Evolutionary conservation across 2,113 vertebrate species (phyloP).

Genomic region (Hipposideros armiger): DNA sequence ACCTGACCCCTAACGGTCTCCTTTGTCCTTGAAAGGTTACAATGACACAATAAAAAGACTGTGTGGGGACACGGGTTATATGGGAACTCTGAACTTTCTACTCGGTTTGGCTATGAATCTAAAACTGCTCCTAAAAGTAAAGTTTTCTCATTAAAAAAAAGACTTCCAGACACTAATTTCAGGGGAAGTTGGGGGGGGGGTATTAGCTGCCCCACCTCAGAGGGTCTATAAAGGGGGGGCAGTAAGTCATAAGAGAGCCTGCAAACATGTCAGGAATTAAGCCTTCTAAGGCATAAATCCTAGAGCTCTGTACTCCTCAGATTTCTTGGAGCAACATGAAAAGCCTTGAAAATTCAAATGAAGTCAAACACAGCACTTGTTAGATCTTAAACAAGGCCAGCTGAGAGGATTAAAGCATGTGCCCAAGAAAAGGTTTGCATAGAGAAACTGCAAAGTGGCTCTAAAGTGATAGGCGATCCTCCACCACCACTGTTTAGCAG

Average conservation of each 20-base stretch:
- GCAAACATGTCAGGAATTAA: neutral
- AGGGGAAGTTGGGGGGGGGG: neutral
- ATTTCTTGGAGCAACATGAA: slow-evolving; percentile 55
- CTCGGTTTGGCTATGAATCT: neutral
- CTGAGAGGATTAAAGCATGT: neutral
- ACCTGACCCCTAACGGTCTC: neutral
- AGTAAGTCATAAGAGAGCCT: slow-evolving; percentile 26
- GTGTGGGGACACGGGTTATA: neutral
- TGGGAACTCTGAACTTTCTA: neutral
- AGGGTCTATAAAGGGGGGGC: neutral
- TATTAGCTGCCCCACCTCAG: neutral
- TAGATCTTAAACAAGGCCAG: slow-evolving; percentile 17
- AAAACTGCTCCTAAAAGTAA: slow-evolving; percentile 32
- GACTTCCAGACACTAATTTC: slow-evolving; percentile 18
- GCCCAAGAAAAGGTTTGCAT: neutral
- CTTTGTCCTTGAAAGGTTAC: neutral
- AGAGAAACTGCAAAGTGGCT: slow-evolving; percentile 26
- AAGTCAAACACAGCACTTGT: slow-evolving; percentile 56
- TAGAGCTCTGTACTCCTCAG: slow-evolving; percentile 43
- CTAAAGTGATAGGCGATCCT: neutral
- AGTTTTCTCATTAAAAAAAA: neutral
- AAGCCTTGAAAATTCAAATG: slow-evolving; percentile 66
- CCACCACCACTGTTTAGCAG: neutral
- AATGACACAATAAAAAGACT: neutral
- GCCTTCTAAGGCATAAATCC: slow-evolving; percentile 69